Evolutionary conservation across 2,797 vertebrate genomes (phyloP), one percentile per base, ranked within the genome.

Genomic region (Brachyrhaphis roseni): DNA sequence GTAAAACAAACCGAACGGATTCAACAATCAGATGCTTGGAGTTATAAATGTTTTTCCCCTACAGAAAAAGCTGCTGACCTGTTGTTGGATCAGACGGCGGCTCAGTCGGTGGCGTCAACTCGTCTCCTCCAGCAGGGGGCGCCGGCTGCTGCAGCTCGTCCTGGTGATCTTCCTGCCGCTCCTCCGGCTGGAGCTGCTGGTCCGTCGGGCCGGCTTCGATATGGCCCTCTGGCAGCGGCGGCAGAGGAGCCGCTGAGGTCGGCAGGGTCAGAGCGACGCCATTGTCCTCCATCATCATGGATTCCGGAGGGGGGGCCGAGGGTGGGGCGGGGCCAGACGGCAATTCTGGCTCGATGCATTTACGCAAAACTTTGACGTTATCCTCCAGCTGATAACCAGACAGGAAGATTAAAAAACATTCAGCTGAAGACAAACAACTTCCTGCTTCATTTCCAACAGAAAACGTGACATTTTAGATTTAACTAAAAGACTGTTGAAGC

Each of bases 311-410:
- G 1, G 87, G 91, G 41, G 84, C 73, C 0, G 82, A 68, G 11
- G 89, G 83, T 15, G 91, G 90, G 34, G 88, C 86, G 13, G 92
- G 90, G 16, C 90, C 91, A 41, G 94, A 88, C 26, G 89, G 79
- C 11, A 86, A 79, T 3, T 88, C 94, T 16, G 91, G 94, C 87
- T 97, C 95, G 3, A 96, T 95, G 10, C 90, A 94, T 82, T 95
- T 96, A 7, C 97, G 95, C 55, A 98, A 91, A 66, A 95, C 49
- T 66, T 96, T 95, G 75, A 98, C 96, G 12, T 94, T 96, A 66
- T 97, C 97, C 85, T 98, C 97, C 87, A 98, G 88, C 97, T 98
- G 89, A 68, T 87, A 82, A 78, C 1, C 8, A 81, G 31, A 79
- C 46, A 82, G 41, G 43, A 36, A 8, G 31, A 59, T 74, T 73